phyloP scores from a whole-genome alignment of 2,797 vertebrate genomes.

The Ambastaia sidthimunki region DNA sequence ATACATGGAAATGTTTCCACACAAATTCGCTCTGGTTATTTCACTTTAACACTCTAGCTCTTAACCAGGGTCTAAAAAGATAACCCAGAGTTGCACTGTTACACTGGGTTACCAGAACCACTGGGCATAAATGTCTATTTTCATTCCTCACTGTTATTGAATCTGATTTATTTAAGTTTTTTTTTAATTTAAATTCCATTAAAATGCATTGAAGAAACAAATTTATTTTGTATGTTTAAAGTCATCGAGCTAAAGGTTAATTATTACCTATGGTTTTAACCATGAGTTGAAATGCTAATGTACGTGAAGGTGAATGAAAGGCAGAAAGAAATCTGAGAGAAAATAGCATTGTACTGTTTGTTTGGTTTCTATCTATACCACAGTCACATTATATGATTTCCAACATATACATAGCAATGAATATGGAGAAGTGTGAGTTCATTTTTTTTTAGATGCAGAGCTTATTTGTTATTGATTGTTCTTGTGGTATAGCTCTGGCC shows the following conservation, averaged over 20 bases:
- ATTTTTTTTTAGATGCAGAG: background rate
- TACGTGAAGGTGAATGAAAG: conserved; percentile 33
- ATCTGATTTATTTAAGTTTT: background rate
- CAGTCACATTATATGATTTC: background rate
- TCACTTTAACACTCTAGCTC: no score
- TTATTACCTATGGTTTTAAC: background rate
- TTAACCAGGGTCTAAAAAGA: no score
- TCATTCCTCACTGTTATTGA: background rate
- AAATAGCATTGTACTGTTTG: conserved; percentile 14
- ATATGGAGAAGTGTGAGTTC: background rate
- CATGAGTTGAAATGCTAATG: background rate
- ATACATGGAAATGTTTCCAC: no score
- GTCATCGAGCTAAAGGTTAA: conserved; percentile 11
- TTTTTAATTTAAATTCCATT: background rate
- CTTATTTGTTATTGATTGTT: conserved; percentile 2
- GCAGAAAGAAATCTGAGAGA: conserved; percentile 10
- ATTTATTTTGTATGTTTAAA: background rate
- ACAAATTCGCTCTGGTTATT: no score
- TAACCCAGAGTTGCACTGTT: background rate
- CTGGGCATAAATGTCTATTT: background rate
- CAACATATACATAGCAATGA: background rate
- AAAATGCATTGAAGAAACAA: background rate
- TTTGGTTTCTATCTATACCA: background rate
- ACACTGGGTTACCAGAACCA: no score
- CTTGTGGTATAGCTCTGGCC: background rate